Evolutionary conservation across 2,797 vertebrate species (phyloP).

Genomic region (Sebastes diaconus): DNA sequence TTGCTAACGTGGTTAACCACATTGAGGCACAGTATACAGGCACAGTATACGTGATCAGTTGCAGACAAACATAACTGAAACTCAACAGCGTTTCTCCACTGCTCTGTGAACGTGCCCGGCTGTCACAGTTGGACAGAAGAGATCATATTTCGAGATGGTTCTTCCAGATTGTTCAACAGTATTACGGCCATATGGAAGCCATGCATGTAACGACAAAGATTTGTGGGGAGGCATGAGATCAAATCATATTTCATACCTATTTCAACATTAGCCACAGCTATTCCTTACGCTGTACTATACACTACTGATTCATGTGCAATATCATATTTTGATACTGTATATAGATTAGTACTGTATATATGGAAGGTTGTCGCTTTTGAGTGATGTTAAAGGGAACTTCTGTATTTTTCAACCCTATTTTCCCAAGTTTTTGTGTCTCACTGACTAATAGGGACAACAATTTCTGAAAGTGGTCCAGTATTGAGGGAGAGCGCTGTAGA

Average conservation of each 20-base stretch:
- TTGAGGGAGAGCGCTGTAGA: neutral
- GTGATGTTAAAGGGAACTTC: neutral
- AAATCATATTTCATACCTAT: slow-evolving; percentile 36
- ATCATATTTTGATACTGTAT: neutral
- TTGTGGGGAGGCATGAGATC: slow-evolving; percentile 8
- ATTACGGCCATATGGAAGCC: slow-evolving; percentile 30
- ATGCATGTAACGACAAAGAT: slow-evolving; percentile 3
- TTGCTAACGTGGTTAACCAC: neutral
- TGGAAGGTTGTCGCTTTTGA: neutral
- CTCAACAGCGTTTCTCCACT: neutral
- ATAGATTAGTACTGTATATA: neutral
- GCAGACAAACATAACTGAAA: neutral
- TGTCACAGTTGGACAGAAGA: slow-evolving; percentile 14
- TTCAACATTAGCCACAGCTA: neutral
- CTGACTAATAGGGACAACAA: neutral
- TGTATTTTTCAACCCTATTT: neutral
- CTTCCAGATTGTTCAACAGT: slow-evolving; percentile 28
- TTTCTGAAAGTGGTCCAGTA: neutral
- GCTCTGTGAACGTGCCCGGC: neutral
- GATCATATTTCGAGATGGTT: slow-evolving; percentile 34
- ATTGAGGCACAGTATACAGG: neutral
- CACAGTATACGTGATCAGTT: neutral
- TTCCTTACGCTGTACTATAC: neutral
- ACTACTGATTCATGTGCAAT: neutral
- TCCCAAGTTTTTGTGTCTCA: neutral